Conservation (phyloP, 2,113 vertebrate genomes). For the Python bivittatus region DNA sequence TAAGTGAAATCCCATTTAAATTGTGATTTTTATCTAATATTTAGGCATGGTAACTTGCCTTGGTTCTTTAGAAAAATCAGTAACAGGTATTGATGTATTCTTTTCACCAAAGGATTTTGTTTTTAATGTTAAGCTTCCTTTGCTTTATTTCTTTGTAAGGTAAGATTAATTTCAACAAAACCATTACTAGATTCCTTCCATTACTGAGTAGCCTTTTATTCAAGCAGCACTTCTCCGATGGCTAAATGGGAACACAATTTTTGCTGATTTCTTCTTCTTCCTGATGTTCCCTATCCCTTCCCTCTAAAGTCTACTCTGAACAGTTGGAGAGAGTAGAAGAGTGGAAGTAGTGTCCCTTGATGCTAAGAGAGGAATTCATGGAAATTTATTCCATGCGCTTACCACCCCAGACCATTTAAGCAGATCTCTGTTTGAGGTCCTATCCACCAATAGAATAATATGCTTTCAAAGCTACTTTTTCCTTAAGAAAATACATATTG, state of each 20-base stretch:
- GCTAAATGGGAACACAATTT: not conserved
- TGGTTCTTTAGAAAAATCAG: not conserved
- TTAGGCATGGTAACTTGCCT: not conserved
- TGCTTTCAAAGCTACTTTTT: not conserved
- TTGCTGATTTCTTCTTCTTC: not conserved
- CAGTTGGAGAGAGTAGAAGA: too few species aligned
- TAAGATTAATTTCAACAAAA: not conserved
- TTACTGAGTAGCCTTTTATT: not conserved
- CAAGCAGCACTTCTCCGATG: not conserved
- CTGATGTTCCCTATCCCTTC: not conserved
- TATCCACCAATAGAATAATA: not conserved
- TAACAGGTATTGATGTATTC: not conserved
- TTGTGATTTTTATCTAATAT: not conserved
- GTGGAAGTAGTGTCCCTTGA: too few species aligned
- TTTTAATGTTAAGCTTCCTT: not conserved
- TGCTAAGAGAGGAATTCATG: not conserved
- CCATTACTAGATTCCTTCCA: not conserved
- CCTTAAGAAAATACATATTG: not conserved
- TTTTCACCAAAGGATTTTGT: not conserved
- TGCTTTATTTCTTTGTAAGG: not conserved
- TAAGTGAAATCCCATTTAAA: not conserved
- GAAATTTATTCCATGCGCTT: not conserved
- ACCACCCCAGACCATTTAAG: not conserved
- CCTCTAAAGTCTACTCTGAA: too few species aligned
- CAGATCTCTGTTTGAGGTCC: not conserved